These are phyloP conservation scores for Cheilosia vernalis DNA, from an alignment of 2,888 invertebrate genomes.

Conservation along the genomic window DNA sequence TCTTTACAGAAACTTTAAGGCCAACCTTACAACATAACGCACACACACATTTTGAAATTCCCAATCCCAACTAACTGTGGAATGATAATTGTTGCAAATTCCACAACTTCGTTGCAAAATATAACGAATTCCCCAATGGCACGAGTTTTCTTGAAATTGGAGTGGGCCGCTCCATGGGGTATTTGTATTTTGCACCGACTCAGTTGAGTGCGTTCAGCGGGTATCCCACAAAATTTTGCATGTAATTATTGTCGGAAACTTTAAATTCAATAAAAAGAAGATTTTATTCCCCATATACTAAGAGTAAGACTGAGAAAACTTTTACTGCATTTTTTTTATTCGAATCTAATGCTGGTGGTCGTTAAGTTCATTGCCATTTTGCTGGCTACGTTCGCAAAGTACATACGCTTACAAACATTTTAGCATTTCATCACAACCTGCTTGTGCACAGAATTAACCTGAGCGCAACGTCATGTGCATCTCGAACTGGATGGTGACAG, in stretches of 20 bases:
- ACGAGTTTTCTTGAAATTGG: background rate
- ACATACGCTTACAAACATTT: constrained; percentile 27
- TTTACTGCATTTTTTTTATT: constrained; percentile 11
- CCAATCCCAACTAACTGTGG: constrained; percentile 9
- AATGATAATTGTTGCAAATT: constrained; percentile 54
- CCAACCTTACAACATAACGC: constrained; percentile 12
- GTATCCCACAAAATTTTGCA: background rate
- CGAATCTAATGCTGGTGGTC: background rate
- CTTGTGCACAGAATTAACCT: constrained; percentile 3
- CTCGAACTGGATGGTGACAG: constrained; percentile 22
- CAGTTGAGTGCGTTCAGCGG: background rate
- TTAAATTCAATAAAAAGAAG: constrained; percentile 38
- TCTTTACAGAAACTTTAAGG: constrained; percentile 27
- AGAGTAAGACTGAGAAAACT: background rate
- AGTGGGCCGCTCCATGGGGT: background rate
- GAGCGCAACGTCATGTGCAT: constrained; percentile 27
- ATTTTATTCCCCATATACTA: background rate
- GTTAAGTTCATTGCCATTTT: constrained; percentile 8
- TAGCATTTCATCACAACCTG: constrained; percentile 20
- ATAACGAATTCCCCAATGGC: background rate
- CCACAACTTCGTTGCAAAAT: constrained; percentile 26
- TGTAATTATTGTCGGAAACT: constrained; percentile 26
- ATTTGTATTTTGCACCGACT: background rate
- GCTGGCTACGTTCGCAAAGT: constrained; percentile 23
- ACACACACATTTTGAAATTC: background rate